phyloP scores from a whole-genome alignment of 2,113 vertebrate genomes.

The Pleuronectes platessa region DNA sequence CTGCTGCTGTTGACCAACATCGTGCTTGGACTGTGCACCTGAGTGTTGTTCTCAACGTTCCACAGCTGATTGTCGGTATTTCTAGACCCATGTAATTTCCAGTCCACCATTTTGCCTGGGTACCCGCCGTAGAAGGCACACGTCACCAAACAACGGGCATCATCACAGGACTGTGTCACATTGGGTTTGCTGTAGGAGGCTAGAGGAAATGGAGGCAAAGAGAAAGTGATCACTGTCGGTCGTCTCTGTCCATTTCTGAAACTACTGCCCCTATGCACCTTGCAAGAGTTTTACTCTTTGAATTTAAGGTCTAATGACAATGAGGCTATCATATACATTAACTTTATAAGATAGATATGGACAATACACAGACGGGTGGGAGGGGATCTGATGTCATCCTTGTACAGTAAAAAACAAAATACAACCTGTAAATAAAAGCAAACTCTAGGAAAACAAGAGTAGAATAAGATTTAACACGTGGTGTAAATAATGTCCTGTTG shows the following conservation, averaged over 20 bases:
- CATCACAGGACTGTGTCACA: accelerated
- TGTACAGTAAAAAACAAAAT: too few species aligned
- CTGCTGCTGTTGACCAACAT: constrained; percentile 26
- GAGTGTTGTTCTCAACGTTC: not conserved
- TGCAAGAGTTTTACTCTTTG: too few species aligned
- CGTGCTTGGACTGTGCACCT: not conserved
- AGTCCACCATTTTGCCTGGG: not conserved
- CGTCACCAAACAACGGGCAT: not conserved
- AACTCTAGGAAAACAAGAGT: too few species aligned
- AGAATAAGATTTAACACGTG: too few species aligned
- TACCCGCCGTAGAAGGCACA: constrained; percentile 62
- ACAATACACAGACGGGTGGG: too few species aligned
- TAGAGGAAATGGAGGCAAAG: constrained; percentile 14
- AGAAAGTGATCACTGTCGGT: not conserved
- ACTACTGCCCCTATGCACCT: too few species aligned
- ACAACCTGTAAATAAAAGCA: too few species aligned
- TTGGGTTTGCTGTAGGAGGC: constrained; percentile 59
- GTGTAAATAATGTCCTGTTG: too few species aligned
- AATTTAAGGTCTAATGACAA: too few species aligned
- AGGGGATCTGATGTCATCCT: too few species aligned
- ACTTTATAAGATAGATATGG: too few species aligned
- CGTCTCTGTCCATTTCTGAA: not conserved
- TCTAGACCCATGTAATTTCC: not conserved
- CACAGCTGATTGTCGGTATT: not conserved
- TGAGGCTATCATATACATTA: too few species aligned